phyloP scores from a whole-genome alignment of 2,888 invertebrate genomes.

The Aphodius granarius region DNA sequence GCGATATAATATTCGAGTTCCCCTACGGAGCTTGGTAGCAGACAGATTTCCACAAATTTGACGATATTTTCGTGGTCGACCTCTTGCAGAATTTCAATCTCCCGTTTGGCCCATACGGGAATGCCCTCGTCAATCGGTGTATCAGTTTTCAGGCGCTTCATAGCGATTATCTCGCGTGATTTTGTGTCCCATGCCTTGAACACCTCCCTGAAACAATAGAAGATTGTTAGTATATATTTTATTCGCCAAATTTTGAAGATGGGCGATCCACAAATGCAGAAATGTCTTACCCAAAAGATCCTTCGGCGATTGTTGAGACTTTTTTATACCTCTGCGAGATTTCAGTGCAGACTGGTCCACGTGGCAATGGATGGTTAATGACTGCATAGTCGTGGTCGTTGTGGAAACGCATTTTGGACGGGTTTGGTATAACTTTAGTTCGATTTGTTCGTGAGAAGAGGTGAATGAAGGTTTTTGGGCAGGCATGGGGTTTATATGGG shows the following conservation, averaged over 20 bases:
- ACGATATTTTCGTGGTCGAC: neutral
- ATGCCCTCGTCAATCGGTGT: neutral
- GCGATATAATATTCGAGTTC: neutral
- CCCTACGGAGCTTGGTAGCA: neutral
- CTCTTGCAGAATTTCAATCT: neutral
- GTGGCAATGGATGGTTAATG: neutral
- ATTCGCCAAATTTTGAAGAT: too few species aligned
- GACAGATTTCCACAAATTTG: neutral
- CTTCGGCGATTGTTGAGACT: neutral
- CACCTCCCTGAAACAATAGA: neutral
- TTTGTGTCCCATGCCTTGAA: neutral
- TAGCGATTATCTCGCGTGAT: neutral
- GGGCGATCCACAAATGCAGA: too few species aligned
- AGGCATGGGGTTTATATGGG: too few species aligned
- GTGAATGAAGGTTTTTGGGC: neutral
- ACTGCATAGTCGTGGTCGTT: neutral
- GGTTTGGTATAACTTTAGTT: neutral
- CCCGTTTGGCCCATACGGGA: neutral
- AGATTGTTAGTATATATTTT: too few species aligned
- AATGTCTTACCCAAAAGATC: neutral
- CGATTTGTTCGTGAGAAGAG: neutral
- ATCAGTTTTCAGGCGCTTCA: neutral
- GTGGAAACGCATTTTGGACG: neutral
- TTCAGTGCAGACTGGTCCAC: neutral
- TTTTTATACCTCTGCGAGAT: neutral